Base-by-base conservation (phyloP, 1,140 invertebrate species). In the Drosophila mauritiana region DNA sequence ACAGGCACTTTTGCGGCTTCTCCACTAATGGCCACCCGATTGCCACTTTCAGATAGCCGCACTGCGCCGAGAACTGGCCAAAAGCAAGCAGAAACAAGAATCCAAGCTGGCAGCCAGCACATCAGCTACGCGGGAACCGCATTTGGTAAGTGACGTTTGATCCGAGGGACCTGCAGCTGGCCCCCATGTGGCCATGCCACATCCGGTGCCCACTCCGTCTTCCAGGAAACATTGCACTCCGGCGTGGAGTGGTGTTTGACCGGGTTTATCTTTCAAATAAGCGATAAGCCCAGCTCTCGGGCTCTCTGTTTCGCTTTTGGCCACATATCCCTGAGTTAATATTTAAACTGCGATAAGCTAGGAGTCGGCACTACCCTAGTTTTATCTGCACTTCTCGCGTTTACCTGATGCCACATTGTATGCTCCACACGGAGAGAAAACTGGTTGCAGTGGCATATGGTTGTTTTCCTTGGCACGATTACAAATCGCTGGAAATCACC, bases 341-440 rank as follows among this genome's bases (percentile, higher is more conserved):
- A 88, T 88, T 88, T 88, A 88, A 88, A 89, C 78, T 80, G 52
- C 73, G 83, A 88, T 88, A 89, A 78, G 52, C 48, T 76, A 86
- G 73, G 78, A 85, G 73, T 15, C 48, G 48, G 48, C 48, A 49
- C 58, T 73, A 54, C 75, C 53, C 37, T 34, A 15, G n/a, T 39
- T 53, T 54, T 67, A 76, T 53, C 63, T 43, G 43, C 34, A 8
- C 4, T 43, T 34, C 45, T 48, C 12, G 45, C 67, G 79, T 77
- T 88, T 88, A 79, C 84, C 82, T 82, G 69, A 36, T 59, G 42
- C 48, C 42, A 56, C 73, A 76, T 48, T 58, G 42, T 56, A 34
- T 65, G 46, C 45, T 34, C 3, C 25, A 49, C 48, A 49, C 25
- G 15, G 48, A 31, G 6, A 49, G 48, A 49, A 49, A 49, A 15